These are phyloP conservation scores for Amblyjoppa fuscipennis DNA, from an alignment of 2,888 invertebrate species.

Conservation along the genomic window DNA sequence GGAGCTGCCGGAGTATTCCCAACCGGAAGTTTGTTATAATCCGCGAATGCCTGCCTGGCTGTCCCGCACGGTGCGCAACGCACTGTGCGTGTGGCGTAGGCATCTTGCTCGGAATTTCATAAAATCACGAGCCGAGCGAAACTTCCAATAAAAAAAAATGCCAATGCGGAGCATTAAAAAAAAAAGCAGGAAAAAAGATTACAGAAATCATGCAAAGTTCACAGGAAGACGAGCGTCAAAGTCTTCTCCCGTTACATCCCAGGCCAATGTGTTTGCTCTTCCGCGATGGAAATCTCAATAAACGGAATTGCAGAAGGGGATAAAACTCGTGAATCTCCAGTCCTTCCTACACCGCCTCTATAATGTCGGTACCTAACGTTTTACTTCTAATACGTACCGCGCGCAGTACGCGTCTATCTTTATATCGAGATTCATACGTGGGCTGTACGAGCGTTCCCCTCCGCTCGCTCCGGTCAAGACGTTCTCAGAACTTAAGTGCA, in stretches of 20 bases:
- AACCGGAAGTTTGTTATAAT: conserved; percentile 74
- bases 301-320: background rate
- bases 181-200: background rate
- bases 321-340: background rate
- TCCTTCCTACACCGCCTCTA: conserved; percentile 12
- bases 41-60: conserved; percentile 70
- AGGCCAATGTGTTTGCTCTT: background rate
- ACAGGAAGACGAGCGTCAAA: conserved; percentile 11
- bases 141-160: background rate
- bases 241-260: conserved; percentile 3
- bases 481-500: conserved; percentile 31
- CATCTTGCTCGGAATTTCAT: background rate
- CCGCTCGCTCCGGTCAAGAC: conserved; percentile 60
- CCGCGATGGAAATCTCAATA: conserved; percentile 16
- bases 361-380: conserved; percentile 2
- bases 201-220: background rate
- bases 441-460: conserved; percentile 69
- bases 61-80: conserved; percentile 42
- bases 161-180: background rate
- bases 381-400: conserved; percentile 36
- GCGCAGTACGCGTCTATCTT: conserved; percentile 57
- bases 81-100: conserved; percentile 4
- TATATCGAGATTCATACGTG: conserved; percentile 49
- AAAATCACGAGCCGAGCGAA: background rate
- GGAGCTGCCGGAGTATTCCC: conserved; percentile 60